phyloP scores from a whole-genome alignment of 1,140 invertebrate species.

The Melipona quadrifasciata region DNA sequence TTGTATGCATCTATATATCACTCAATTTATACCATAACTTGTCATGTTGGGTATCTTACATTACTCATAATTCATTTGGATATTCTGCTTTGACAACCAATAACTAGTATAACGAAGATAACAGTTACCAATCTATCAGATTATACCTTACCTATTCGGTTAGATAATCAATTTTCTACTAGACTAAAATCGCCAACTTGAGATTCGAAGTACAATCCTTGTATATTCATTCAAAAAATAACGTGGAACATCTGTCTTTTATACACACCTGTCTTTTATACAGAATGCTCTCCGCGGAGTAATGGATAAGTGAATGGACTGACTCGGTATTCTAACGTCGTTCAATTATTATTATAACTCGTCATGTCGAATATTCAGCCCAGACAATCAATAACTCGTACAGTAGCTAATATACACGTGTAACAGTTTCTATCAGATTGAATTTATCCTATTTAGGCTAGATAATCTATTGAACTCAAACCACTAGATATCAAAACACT shows the following conservation, averaged over 20 bases:
- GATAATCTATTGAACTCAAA: too few relatives aligned
- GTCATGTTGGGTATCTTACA: background rate
- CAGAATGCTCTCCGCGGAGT: too few relatives aligned
- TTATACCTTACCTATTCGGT: background rate
- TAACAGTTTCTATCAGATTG: too few relatives aligned
- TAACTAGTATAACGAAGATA: background rate
- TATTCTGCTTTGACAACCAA: background rate
- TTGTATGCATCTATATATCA: background rate
- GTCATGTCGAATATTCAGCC: too few relatives aligned
- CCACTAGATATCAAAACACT: too few relatives aligned
- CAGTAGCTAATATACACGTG: too few relatives aligned
- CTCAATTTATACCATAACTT: background rate
- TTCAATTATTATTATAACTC: too few relatives aligned
- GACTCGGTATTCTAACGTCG: too few relatives aligned
- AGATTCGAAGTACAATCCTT: background rate
- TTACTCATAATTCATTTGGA: background rate
- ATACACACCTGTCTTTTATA: background rate
- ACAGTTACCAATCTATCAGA: background rate
- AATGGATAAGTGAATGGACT: too few relatives aligned
- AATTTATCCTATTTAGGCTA: too few relatives aligned
- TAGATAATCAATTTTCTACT: background rate
- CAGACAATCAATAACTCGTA: too few relatives aligned
- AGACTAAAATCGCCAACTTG: background rate
- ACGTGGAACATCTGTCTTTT: background rate
- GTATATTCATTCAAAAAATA: background rate